Evolutionary conservation across 2,797 vertebrate species (phyloP).

Genomic region (Gambelia wislizenii): DNA sequence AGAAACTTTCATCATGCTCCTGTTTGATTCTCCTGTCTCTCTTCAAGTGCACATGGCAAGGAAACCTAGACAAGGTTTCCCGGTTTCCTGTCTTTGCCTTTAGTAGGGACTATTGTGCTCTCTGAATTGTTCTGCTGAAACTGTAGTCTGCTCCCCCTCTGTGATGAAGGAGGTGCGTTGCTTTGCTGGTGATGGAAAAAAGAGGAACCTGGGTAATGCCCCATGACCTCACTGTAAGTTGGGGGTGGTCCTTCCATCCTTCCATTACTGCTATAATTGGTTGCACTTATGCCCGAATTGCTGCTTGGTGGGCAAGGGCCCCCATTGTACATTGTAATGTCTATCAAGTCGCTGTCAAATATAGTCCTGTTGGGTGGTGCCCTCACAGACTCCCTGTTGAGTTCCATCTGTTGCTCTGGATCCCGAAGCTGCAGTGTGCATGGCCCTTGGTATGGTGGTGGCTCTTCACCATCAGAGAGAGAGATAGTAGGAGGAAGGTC

Average conservation of each 20-base stretch:
- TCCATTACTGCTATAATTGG: slow-evolving; percentile 90
- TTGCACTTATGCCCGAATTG: slow-evolving; percentile 94
- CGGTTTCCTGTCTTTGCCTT: slow-evolving; percentile 88
- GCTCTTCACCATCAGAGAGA: slow-evolving; percentile 90
- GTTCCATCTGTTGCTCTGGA: slow-evolving; percentile 91
- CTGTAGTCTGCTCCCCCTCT: slow-evolving; percentile 84
- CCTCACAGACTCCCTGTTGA: slow-evolving; percentile 86
- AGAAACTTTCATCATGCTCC: slow-evolving; percentile 70
- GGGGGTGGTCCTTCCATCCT: slow-evolving; percentile 94
- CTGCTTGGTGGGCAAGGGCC: slow-evolving; percentile 95
- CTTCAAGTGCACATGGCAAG: slow-evolving; percentile 42
- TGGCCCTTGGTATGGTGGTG: slow-evolving; percentile 88
- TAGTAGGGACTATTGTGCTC: slow-evolving; percentile 91
- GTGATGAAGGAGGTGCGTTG: slow-evolving; percentile 83
- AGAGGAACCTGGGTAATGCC: slow-evolving; percentile 88
- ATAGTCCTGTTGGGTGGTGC: slow-evolving; percentile 86
- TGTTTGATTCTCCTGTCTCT: slow-evolving; percentile 55
- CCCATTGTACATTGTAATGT: slow-evolving; percentile 81
- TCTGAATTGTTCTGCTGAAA: slow-evolving; percentile 89
- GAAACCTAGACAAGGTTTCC: slow-evolving; percentile 88
- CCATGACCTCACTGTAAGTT: slow-evolving; percentile 95
- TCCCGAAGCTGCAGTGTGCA: slow-evolving; percentile 88
- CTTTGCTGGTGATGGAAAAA: slow-evolving; percentile 97
- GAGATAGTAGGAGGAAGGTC: slow-evolving; percentile 92
- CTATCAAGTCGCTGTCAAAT: slow-evolving; percentile 85